Evolutionary conservation across 2,113 vertebrate genomes (phyloP).

Genomic region (Cololabis saira): DNA sequence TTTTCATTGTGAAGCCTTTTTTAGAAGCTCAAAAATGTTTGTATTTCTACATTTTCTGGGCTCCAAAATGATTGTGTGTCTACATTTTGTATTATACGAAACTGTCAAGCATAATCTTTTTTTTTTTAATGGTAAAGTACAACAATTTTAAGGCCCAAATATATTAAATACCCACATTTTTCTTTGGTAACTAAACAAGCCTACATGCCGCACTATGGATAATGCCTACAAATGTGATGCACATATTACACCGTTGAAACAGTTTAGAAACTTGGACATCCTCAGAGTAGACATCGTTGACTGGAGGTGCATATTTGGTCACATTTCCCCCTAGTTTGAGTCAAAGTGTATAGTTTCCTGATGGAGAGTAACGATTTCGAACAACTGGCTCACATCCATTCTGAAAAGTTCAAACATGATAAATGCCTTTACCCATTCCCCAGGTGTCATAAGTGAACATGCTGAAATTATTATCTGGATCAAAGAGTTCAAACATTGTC

Average conservation of each 20-base stretch:
- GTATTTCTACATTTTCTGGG: too few species aligned
- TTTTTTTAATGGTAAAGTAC: too few species aligned
- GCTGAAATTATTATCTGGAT: slow-evolving; percentile 84
- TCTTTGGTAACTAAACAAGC: too few species aligned
- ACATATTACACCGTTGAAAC: neutral
- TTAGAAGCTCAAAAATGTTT: too few species aligned
- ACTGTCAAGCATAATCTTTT: too few species aligned
- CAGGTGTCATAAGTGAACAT: slow-evolving; percentile 89
- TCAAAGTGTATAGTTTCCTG: slow-evolving; percentile 80
- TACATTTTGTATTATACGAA: too few species aligned
- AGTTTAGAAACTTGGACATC: slow-evolving; percentile 66
- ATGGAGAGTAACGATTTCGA: slow-evolving; percentile 78
- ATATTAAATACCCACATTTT: too few species aligned
- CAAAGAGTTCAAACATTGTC: slow-evolving; percentile 85
- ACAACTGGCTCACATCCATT: slow-evolving; percentile 77
- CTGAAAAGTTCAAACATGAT: neutral
- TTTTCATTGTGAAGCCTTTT: too few species aligned
- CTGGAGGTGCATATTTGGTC: slow-evolving; percentile 54
- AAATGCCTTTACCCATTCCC: slow-evolving; percentile 84
- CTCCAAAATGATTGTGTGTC: too few species aligned
- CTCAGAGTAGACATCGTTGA: slow-evolving; percentile 80
- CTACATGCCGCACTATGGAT: too few species aligned
- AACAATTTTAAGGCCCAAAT: too few species aligned
- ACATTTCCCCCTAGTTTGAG: slow-evolving; percentile 81
- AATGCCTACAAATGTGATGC: too few species aligned